Base-by-base conservation (phyloP, 2,113 vertebrate genomes). In the Gasterosteus aculeatus region DNA sequence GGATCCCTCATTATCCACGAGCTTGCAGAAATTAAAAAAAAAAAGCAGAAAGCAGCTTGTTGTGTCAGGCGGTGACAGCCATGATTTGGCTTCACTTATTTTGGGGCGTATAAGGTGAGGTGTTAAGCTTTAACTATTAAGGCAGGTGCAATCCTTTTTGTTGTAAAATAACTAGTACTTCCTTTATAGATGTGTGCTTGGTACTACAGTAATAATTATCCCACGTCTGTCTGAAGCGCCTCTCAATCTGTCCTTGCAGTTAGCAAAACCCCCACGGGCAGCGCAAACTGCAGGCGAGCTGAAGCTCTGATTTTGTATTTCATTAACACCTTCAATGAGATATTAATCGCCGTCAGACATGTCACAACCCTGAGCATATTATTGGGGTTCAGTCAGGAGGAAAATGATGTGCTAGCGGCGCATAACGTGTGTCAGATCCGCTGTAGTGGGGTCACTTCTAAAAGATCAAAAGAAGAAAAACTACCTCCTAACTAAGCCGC, bases 321-420 rank as follows among this genome's bases (percentile, higher is more conserved):
- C 84, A 91, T 94, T 93, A 90, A 84, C 79, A 78, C 80, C 49
- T 82, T 74, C 46, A 68, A 81, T 87, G 74, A 87, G 88, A 89
- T 90, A 89, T 92, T 90, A 88, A 89, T 92, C 88, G 87, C 70
- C 77, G 57, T 77, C 78, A 87, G 79, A 88, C 84, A 54, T 76
- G 75, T 53, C 77, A 60, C 65, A 58, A 83, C 78, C 69, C 75
- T 73, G 56, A 77, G 82, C 64, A 75, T 78, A 82, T 81, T 78
- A 82, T 88, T 78, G 79, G 69, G 72, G 78, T 80, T 80, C 77
- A 87, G 78, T 89, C 85, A 58, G 76, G 87, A 78, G 87, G 87
- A 85, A 92, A 90, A 85, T 81, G 57, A 89, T 83, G 67, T 76
- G 78, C 62, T 58, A 61, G 54, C 12, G 1, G 69, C 73, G 58